Evolutionary conservation across 2,797 vertebrate species (phyloP).

Genomic region (Spinus pinus): DNA sequence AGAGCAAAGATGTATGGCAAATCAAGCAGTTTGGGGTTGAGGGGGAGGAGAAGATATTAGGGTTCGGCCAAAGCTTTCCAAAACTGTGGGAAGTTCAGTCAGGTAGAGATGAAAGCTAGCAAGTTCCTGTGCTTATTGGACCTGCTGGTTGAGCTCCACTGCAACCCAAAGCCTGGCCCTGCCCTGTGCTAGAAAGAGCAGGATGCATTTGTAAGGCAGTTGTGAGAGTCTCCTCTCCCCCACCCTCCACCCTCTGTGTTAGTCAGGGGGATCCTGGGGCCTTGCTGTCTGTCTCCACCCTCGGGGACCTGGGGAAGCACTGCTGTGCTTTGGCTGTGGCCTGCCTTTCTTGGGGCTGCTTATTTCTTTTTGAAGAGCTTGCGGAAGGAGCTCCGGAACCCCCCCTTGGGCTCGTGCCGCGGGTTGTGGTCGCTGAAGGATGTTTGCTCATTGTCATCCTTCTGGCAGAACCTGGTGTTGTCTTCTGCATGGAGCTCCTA

Average conservation of each 20-base stretch:
- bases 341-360: conserved; percentile 73
- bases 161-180: conserved; percentile 4
- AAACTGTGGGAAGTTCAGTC: not conserved
- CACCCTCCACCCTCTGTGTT: conserved; percentile 34
- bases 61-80: conserved; percentile 3
- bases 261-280: conserved; percentile 24
- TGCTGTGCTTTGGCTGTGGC: conserved; percentile 48
- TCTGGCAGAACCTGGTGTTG: conserved; percentile 81
- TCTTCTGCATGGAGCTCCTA: conserved; percentile 84
- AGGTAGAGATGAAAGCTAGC: conserved; percentile 28
- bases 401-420: conserved; percentile 92
- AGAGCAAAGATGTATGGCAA: conserved; percentile 4
- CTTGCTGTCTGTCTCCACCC: conserved; percentile 58
- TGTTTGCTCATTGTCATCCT: conserved; percentile 83
- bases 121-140: conserved; percentile 39
- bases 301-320: conserved; percentile 52
- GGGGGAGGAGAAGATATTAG: conserved; percentile 10
- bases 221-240: conserved; percentile 44
- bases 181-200: conserved; percentile 36
- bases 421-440: conserved; percentile 90
- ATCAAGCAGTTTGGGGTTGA: not conserved
- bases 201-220: conserved; percentile 32
- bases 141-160: conserved; percentile 30
- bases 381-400: conserved; percentile 96
- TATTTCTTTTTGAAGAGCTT: conserved; percentile 99